Base-by-base conservation (phyloP, 1,140 invertebrate species). In the Neodiprion lecontei region DNA sequence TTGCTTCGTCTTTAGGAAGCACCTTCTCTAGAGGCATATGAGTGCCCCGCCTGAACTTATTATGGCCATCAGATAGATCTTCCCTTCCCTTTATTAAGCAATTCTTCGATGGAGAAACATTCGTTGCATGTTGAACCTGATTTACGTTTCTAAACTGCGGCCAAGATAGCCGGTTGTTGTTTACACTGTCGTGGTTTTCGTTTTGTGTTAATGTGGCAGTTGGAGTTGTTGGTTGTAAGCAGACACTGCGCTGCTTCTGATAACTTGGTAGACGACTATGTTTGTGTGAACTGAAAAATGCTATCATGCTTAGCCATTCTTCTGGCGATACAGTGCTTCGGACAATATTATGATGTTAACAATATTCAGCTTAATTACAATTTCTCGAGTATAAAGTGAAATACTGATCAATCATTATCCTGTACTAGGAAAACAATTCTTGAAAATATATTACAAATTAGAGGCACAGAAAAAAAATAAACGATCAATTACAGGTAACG, bases 1-100 rank as follows among this genome's bases (percentile, higher is more conserved):
- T 93, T 77, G 92, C 91, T 89, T 94, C 93, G 84, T 94, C 92
- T 79, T 91, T 91, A 85, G 91, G 90, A 83, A 91, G 85, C 79
- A 90, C 90, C 77, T 90, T 86, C 83, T 90, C 89, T 74, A 90
- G 88, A 78, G 89, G 88, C 75, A 85, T 85, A 77, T 87, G 87
- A 82, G 80, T 86, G 79, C 87, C 87, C 79, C 84, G 85, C 77
- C 85, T 87, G 81, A 86, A 83, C 85, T 82, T 88, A 88, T 86
- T 86, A 85, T 87, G 84, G 86, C 82, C 85, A 85, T 85, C 84
- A 78, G 84, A 81, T 79, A 84, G 87, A 67, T 87, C 86, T 78
- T 88, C 86, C 83, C 85, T 83, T 77, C 79, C 81, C 76, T 82
- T 82, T 81, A 82, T 80, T 75, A 83, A 78, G 74, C 84, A 88